phyloP scores from a whole-genome alignment of 2,797 vertebrate species.

The Anguilla megastoma region DNA sequence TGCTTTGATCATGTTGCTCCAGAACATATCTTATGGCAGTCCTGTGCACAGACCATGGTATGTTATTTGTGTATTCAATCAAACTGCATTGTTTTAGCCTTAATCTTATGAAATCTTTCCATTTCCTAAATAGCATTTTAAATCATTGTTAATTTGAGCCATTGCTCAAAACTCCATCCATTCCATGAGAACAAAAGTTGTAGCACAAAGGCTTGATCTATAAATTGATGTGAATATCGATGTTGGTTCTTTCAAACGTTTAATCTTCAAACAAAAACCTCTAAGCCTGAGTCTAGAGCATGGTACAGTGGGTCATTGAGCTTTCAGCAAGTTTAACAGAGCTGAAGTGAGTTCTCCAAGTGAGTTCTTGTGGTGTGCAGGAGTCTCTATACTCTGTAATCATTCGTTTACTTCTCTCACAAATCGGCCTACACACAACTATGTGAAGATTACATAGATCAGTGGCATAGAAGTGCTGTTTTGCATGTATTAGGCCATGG shows the following conservation, averaged over 20 bases:
- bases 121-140: not conserved
- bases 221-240: not conserved
- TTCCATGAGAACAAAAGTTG: not conserved
- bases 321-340: not conserved
- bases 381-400: not conserved
- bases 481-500: not conserved
- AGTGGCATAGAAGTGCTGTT: not conserved
- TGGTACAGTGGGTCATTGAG: not conserved
- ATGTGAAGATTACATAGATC: not conserved
- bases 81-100: not conserved
- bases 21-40: not conserved
- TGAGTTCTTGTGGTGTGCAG: not conserved
- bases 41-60: not conserved
- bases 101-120: not conserved
- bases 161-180: not conserved
- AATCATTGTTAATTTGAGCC: not conserved
- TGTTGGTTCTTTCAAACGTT: constrained; percentile 17
- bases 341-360: not conserved
- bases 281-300: not conserved
- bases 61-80: not conserved
- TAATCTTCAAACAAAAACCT: constrained; percentile 34
- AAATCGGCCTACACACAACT: constrained; percentile 46
- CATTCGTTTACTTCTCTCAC: constrained; percentile 39
- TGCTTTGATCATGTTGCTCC: not conserved
- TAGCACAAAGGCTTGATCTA: not conserved